Evolutionary conservation across 2,797 vertebrate species (phyloP).

Genomic region (Philypnodon macrostomus): DNA sequence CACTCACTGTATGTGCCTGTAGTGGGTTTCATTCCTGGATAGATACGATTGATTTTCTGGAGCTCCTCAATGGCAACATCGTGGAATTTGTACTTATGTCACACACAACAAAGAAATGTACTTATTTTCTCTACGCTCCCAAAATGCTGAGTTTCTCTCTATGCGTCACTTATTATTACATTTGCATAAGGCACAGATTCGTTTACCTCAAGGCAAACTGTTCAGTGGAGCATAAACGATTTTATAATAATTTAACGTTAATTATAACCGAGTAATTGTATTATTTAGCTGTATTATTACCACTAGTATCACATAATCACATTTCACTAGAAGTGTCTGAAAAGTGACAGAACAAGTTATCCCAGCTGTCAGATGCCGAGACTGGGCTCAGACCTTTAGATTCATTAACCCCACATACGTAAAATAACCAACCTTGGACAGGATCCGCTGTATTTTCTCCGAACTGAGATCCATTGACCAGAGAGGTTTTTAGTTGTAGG

Average conservation of each 20-base stretch:
- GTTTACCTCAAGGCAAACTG: neutral
- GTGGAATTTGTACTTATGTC: slow-evolving; percentile 89
- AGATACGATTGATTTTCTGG: slow-evolving; percentile 77
- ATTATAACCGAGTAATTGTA: too few species aligned
- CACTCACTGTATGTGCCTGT: slow-evolving; percentile 89
- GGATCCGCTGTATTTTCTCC: slow-evolving; percentile 66
- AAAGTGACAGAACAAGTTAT: slow-evolving; percentile 51
- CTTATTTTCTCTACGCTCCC: neutral
- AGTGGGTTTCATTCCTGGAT: slow-evolving; percentile 80
- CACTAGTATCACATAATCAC: neutral
- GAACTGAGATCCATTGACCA: slow-evolving; percentile 71
- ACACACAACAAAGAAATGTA: neutral
- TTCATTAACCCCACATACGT: neutral
- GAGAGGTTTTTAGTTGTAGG: accelerated
- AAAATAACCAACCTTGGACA: slow-evolving; percentile 70
- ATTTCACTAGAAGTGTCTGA: neutral
- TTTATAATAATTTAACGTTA: too few species aligned
- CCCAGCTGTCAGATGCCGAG: slow-evolving; percentile 32
- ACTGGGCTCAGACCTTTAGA: neutral
- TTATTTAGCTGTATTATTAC: too few species aligned
- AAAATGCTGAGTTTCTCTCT: too few species aligned
- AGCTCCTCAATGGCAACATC: slow-evolving; percentile 91
- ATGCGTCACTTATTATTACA: neutral
- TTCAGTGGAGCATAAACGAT: neutral
- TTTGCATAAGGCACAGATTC: neutral